Percentiles rank a stretch among this genome's conserved stretches.
These are phyloP conservation scores for Ips nitidus DNA, from an alignment of 1,140 invertebrate species.

Conservation along the genomic window DNA sequence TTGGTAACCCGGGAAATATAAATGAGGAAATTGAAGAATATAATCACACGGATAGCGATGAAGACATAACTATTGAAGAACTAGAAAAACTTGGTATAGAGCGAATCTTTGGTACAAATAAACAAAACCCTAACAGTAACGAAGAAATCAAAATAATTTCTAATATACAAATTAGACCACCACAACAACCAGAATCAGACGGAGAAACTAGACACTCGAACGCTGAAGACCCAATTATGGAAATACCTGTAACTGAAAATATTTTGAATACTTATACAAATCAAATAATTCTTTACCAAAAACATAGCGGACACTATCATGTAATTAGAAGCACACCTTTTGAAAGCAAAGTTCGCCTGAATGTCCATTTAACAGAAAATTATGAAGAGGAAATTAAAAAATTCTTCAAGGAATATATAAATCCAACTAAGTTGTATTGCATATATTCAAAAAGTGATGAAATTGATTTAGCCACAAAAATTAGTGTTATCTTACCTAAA, in stretches of 20 bases:
- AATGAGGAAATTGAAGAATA: constrained; percentile 3
- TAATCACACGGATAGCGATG: no score
- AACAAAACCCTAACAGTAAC: constrained; percentile 7
- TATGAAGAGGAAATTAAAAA: not conserved
- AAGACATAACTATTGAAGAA: not conserved
- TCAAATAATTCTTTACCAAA: constrained; percentile 7
- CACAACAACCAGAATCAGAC: not conserved
- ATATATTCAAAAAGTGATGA: not conserved
- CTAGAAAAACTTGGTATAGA: not conserved
- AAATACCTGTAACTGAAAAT: not conserved
- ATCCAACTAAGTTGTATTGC: not conserved
- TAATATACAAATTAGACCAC: not conserved
- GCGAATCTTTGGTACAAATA: not conserved
- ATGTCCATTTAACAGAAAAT: not conserved
- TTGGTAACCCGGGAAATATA: constrained; percentile 6
- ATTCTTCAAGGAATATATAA: constrained; percentile 13
- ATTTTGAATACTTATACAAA: not conserved
- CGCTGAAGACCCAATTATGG: constrained; percentile 3
- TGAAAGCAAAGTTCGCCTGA: not conserved
- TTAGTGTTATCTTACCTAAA: not conserved
- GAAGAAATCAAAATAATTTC: no score
- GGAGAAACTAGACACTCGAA: not conserved
- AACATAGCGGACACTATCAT: not conserved
- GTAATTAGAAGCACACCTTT: not conserved
- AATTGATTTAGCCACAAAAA: not conserved